phyloP scores from a whole-genome alignment of 2,113 vertebrate species.

The Microcebus ravelobensis region DNA sequence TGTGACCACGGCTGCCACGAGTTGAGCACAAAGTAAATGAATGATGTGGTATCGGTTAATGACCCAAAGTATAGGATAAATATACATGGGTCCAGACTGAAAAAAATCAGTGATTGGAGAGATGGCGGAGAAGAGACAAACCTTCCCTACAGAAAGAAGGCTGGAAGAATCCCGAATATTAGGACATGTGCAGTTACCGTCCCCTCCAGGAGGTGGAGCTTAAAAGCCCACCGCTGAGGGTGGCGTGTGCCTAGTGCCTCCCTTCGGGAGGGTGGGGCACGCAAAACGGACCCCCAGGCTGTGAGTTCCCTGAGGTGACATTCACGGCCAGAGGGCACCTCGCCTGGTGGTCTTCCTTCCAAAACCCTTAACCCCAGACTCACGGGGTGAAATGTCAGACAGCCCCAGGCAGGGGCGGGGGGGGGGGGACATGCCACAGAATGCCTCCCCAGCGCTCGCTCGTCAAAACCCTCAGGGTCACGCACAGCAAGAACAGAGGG shows the following conservation, averaged over 20 bases:
- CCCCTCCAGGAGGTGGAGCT: not conserved
- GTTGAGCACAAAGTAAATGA: not conserved
- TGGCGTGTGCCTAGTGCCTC: not conserved
- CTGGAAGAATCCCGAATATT: accelerated
- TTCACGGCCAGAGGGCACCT: not conserved
- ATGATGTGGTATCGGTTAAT: accelerated
- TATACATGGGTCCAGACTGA: accelerated
- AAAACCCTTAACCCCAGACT: not conserved
- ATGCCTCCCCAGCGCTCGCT: accelerated
- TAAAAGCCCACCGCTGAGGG: not conserved
- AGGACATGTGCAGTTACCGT: not conserved
- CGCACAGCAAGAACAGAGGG: not conserved
- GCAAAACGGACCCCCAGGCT: not conserved
- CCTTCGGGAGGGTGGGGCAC: not conserved
- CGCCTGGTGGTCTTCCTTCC: not conserved
- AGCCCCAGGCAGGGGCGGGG: too few species aligned
- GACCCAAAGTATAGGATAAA: not conserved
- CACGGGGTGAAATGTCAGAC: not conserved
- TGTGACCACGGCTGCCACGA: not conserved
- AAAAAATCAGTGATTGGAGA: too few species aligned
- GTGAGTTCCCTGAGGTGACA: not conserved
- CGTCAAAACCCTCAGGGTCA: not conserved
- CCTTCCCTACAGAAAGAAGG: not conserved
- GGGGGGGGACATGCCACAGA: not conserved
- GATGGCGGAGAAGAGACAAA: not conserved